Evolutionary conservation across 2,888 invertebrate species (phyloP), one percentile per base, ranked within the genome.

Genomic region (Ceratothoa steindachneri): DNA sequence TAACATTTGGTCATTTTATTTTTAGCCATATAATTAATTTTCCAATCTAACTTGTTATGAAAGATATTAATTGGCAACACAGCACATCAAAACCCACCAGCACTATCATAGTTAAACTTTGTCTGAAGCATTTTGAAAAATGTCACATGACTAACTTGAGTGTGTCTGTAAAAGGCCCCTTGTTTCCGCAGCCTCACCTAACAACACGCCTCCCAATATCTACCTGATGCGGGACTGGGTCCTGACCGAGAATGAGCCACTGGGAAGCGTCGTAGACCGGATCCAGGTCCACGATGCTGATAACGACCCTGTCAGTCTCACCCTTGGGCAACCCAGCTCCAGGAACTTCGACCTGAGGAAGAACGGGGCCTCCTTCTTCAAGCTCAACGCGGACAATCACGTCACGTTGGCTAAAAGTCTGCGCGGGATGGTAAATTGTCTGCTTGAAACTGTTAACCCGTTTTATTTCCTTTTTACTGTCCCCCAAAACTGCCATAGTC

Each of bases 151-250:
- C n/a, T n/a, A n/a, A n/a, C n/a, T n/a, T n/a, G n/a, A n/a, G n/a
- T n/a, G n/a, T n/a, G n/a, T n/a, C n/a, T n/a, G n/a, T n/a, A n/a
- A n/a, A n/a, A n/a, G n/a, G n/a, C n/a, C n/a, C n/a, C n/a, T 9
- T 1, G 2, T n/a, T 4, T 9, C 9, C 3, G 2, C 1, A 28
- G n/a, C 2, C 4, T 9, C n/a, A 5, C 19, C 71, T 31, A 65
- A 12, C 51, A 69, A 73, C 72, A 51, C 72, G 0, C 77, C 77
- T 9, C 77, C 77, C 15, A 27, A 30, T 12, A 29, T 77, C n/a
- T 19, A 12, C n/a, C 69, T 72, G 24, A 22, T 15, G 22, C 68
- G 72, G 31, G 68, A 74, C 31, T 77, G 74, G 77, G 28, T 41
- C 1, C 66, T 74, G 70, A 30, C 28, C 7, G 77, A 75, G 30